A percentile compares a stretch with the other conserved stretches of the same genome.
Conservation (phyloP, 2,888 invertebrate genomes). For the Sericinus montela region DNA sequence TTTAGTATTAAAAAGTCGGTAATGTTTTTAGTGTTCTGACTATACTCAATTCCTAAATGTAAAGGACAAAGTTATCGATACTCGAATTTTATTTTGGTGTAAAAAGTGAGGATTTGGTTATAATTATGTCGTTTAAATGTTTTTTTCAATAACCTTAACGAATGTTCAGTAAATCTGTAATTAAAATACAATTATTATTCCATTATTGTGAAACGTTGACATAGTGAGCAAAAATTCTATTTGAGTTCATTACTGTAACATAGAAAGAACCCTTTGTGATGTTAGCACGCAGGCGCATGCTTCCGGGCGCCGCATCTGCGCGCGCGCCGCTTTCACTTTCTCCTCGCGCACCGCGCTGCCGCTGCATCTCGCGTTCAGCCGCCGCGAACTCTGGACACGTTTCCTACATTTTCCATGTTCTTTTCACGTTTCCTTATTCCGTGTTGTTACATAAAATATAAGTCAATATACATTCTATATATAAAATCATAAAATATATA, state of each 20-base stretch:
- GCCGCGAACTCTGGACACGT: slow-evolving; percentile 43
- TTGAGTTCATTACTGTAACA: slow-evolving; percentile 7
- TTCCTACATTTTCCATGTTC: slow-evolving; percentile 57
- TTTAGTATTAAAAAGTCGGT: slow-evolving; percentile 76
- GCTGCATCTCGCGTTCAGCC: slow-evolving; percentile 56
- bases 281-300: slow-evolving; percentile 49
- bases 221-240: background rate
- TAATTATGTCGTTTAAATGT: too few relatives aligned
- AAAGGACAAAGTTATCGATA: background rate
- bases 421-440: slow-evolving; percentile 39
- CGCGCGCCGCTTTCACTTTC: slow-evolving; percentile 74
- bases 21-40: slow-evolving; percentile 48
- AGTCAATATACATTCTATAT: background rate
- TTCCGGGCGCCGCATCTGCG: slow-evolving; percentile 75
- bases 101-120: background rate
- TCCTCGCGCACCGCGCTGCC: slow-evolving; percentile 53
- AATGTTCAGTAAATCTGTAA: too few relatives aligned
- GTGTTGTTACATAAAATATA: slow-evolving; percentile 42
- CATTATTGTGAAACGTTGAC: background rate
- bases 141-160: too few relatives aligned
- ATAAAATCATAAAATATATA: too few relatives aligned
- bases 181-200: background rate
- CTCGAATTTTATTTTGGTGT: background rate
- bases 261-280: slow-evolving; percentile 46
- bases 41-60: background rate